These are phyloP conservation scores for human (Homo sapiens) DNA, from an alignment of 2,113 vertebrate genomes.

Conservation along the genomic window DNA sequence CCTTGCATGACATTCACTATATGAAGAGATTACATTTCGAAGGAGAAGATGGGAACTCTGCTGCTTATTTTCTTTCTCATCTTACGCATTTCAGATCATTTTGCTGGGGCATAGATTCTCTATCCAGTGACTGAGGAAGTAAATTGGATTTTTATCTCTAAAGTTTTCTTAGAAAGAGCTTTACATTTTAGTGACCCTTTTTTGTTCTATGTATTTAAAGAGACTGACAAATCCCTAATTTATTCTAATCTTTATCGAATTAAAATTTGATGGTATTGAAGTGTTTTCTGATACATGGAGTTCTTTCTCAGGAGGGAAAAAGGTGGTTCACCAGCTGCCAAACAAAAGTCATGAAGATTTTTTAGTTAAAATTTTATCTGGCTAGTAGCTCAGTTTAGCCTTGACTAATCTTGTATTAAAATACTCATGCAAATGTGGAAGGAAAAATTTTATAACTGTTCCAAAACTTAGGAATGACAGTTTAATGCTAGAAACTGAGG, in stretches of 20 bases:
- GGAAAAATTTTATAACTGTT: not conserved
- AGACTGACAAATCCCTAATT: not conserved
- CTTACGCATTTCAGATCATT: not conserved
- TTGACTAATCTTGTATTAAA: not conserved
- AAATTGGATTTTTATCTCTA: slow-evolving; percentile 25
- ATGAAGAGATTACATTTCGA: not conserved
- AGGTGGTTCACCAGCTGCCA: not conserved
- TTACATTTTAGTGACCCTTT: slow-evolving; percentile 1
- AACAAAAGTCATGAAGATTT: not conserved
- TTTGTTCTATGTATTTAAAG: not conserved
- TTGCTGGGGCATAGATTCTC: not conserved
- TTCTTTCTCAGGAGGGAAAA: not conserved
- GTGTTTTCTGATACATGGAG: not conserved
- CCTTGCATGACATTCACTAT: not conserved
- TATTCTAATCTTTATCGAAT: not conserved
- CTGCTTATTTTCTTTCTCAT: not conserved
- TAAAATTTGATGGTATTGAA: not conserved
- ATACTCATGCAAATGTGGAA: not conserved
- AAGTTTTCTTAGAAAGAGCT: not conserved
- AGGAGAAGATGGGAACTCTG: not conserved
- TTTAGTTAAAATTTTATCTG: slow-evolving; percentile 24
- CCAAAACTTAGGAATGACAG: not conserved
- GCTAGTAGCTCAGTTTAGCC: not conserved
- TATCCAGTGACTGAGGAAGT: not conserved
- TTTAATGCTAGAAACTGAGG: not conserved